Evolutionary conservation across 92 coral and sea anemone genomes (phyloP).

Genomic region (Meandrina meandrites): DNA sequence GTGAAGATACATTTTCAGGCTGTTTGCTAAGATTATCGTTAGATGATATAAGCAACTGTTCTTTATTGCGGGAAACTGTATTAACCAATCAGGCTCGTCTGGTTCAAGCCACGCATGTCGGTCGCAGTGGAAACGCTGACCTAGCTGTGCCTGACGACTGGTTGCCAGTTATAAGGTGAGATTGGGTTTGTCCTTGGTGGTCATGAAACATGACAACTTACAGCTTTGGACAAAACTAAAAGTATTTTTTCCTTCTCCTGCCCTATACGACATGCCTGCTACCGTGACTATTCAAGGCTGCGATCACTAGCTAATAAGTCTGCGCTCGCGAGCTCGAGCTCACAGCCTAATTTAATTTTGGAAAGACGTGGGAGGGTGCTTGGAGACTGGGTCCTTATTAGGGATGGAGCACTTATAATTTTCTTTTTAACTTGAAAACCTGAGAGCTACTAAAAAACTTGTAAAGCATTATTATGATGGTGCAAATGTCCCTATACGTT

Average conservation of each 20-base stretch:
- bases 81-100: conserved; percentile 75
- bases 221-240: neutral
- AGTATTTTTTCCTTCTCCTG: neutral
- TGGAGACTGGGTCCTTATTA: neutral
- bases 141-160: conserved; percentile 72
- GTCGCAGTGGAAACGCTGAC: conserved; percentile 86
- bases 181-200: neutral
- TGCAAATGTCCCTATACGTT: too few relatives aligned
- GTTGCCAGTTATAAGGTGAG: conserved; percentile 83
- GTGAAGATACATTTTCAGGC: conserved; percentile 76
- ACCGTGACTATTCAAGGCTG: neutral
- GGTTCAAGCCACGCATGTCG: conserved; percentile 86
- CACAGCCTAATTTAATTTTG: neutral
- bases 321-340: neutral
- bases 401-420: too few relatives aligned
- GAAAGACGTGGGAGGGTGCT: neutral
- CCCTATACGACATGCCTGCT: neutral
- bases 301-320: neutral
- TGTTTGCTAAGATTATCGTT: conserved; percentile 74
- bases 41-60: conserved; percentile 90
- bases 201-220: neutral
- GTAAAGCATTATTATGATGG: too few relatives aligned
- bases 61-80: conserved; percentile 71
- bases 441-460: too few relatives aligned
- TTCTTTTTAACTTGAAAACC: too few relatives aligned